These are phyloP conservation scores for Daktulosphaira vitifoliae DNA, from an alignment of 1,140 invertebrate species.

Conservation along the genomic window DNA sequence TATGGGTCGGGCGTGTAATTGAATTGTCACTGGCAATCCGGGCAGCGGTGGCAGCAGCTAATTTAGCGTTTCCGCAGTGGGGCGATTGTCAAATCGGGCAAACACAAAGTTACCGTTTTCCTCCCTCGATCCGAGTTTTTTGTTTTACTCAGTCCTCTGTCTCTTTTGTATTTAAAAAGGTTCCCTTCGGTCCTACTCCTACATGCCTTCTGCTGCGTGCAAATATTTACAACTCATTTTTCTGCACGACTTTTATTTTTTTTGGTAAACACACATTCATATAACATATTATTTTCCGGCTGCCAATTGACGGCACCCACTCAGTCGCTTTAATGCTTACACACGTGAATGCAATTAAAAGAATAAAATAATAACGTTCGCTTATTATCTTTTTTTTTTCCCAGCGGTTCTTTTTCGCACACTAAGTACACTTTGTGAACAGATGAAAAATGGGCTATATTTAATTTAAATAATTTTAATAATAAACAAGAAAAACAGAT, in stretches of 20 bases:
- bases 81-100: slow-evolving; percentile 25
- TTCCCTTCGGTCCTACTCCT: neutral
- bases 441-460: too few species aligned
- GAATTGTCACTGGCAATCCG: slow-evolving; percentile 30
- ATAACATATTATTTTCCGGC: too few species aligned
- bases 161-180: neutral
- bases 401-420: too few species aligned
- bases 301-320: too few species aligned
- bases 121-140: neutral
- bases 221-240: neutral
- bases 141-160: neutral
- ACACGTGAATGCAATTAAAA: too few species aligned
- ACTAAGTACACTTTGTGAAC: too few species aligned
- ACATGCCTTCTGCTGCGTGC: neutral
- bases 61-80: slow-evolving; percentile 1
- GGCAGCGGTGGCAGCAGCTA: neutral
- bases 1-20: neutral
- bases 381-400: too few species aligned
- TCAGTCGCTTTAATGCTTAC: too few species aligned
- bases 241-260: neutral
- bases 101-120: slow-evolving; percentile 12
- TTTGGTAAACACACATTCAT: too few species aligned
- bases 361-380: too few species aligned
- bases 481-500: too few species aligned
- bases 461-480: too few species aligned